Conservation (phyloP, 2,888 invertebrate genomes). For the Gisinianus flammeolus region DNA sequence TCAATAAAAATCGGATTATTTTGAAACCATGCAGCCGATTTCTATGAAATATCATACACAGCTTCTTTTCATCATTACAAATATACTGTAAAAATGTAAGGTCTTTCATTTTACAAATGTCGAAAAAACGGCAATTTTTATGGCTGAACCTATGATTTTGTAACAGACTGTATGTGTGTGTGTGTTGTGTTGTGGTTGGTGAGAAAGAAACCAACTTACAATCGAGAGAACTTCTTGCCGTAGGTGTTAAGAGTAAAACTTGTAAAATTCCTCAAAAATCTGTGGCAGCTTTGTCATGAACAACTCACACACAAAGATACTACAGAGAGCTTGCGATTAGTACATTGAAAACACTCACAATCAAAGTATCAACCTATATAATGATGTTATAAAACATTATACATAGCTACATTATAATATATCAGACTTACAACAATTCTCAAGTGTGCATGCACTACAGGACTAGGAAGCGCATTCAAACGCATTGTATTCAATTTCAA, state of each 20-base stretch:
- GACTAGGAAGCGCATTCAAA: background rate
- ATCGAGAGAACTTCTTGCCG: background rate
- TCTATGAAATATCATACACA: too few species aligned
- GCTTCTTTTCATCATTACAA: too few species aligned
- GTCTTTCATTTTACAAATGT: too few species aligned
- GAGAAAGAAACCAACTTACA: background rate
- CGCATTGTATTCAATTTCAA: background rate
- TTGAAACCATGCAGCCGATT: too few species aligned
- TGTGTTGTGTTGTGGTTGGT: background rate
- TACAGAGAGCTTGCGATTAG: background rate
- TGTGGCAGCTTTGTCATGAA: constrained; percentile 34
- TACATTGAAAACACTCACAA: background rate
- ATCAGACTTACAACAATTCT: too few species aligned
- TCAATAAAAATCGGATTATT: too few species aligned
- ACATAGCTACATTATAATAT: too few species aligned
- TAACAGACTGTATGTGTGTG: background rate
- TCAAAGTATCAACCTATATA: background rate
- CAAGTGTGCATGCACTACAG: background rate
- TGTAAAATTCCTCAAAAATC: constrained; percentile 37
- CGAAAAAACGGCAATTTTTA: too few species aligned
- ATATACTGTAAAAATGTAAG: too few species aligned
- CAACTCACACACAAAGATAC: background rate
- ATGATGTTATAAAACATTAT: too few species aligned
- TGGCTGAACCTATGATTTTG: too few species aligned
- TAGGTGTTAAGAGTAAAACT: constrained; percentile 30